Conservation (phyloP, 2,113 vertebrate species). For the Falco punctatus region DNA sequence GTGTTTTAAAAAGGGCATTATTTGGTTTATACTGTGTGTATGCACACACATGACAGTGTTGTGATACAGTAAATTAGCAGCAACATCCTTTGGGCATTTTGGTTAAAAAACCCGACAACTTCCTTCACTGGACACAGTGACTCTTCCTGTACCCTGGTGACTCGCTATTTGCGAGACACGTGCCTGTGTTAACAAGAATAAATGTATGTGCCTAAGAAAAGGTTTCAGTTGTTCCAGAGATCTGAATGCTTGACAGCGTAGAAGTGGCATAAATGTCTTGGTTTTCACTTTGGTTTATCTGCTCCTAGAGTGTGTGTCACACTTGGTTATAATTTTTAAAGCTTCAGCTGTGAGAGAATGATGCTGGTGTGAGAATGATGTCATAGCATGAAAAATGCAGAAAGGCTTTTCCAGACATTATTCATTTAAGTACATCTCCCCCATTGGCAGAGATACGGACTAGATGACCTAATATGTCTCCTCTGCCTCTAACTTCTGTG, state of each 20-base stretch:
- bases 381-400: not conserved
- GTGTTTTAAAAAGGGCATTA: not conserved
- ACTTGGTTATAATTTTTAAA: slow-evolving; percentile 10
- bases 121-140: not conserved
- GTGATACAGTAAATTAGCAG: not conserved
- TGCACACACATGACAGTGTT: not conserved
- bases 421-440: not conserved
- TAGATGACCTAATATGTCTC: not conserved
- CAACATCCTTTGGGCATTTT: not conserved
- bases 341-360: not conserved
- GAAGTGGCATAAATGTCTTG: not conserved
- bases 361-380: not conserved
- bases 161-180: not conserved
- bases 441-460: not conserved
- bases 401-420: not conserved
- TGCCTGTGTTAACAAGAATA: not conserved
- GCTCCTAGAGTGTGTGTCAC: not conserved
- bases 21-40: not conserved
- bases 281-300: not conserved
- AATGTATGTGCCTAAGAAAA: not conserved
- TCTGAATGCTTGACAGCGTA: not conserved
- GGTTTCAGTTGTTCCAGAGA: not conserved
- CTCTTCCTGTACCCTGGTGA: not conserved
- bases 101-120: not conserved
- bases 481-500: not conserved